These are phyloP conservation scores for Tetramorium parvispinum DNA, from an alignment of 1,140 invertebrate genomes.

Conservation along the genomic window DNA sequence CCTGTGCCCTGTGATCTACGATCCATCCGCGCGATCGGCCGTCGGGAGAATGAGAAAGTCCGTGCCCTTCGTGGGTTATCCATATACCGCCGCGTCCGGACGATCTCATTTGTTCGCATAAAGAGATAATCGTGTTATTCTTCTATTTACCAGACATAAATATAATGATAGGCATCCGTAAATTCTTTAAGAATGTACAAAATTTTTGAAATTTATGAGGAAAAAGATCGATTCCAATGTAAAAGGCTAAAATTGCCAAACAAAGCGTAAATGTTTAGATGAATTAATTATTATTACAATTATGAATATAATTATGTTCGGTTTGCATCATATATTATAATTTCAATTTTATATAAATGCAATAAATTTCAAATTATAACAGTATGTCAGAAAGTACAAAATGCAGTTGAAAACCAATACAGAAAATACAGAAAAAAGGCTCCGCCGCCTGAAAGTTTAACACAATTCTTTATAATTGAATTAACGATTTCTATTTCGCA, in stretches of 20 bases:
- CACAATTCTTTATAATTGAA: not conserved
- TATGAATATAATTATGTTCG: not conserved
- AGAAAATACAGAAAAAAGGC: not conserved
- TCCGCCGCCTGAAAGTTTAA: too few species aligned
- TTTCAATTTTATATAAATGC: not conserved
- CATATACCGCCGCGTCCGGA: not conserved
- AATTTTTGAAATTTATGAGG: not conserved
- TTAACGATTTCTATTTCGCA: not conserved
- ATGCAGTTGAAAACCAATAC: not conserved
- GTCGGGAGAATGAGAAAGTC: slow-evolving; percentile 7
- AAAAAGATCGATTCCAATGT: not conserved
- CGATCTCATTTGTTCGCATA: not conserved
- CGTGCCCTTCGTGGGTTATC: not conserved
- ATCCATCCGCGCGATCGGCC: slow-evolving; percentile 12
- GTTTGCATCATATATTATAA: not conserved
- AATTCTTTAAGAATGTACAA: not conserved
- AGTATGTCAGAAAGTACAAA: too few species aligned
- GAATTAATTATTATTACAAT: not conserved
- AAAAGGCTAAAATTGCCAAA: not conserved
- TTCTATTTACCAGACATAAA: not conserved
- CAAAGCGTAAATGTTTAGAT: not conserved
- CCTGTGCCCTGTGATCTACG: slow-evolving; percentile 64
- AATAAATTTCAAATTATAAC: not conserved
- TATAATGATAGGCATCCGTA: not conserved
- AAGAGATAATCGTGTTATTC: not conserved